Evolutionary conservation across 2,113 vertebrate genomes (phyloP).

Genomic region (Plectropomus leopardus): DNA sequence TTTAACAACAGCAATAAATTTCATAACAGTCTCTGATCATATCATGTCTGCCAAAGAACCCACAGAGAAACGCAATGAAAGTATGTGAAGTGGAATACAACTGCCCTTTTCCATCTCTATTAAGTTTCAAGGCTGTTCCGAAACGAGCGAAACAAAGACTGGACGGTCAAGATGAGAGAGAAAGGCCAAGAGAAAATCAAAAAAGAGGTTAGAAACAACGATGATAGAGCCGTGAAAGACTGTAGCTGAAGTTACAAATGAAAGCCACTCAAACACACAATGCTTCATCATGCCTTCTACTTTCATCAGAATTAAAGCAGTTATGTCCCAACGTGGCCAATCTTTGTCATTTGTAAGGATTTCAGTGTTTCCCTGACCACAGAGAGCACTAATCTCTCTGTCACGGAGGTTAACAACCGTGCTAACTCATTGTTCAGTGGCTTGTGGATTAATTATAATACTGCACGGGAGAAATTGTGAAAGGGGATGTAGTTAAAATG

Average conservation of each 20-base stretch:
- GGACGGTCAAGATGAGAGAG: slow-evolving; percentile 2
- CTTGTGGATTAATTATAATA: slow-evolving; percentile 45
- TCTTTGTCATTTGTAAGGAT: slow-evolving; percentile 12
- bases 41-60: slow-evolving; percentile 40
- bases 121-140: slow-evolving; percentile 35
- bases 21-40: slow-evolving; percentile 35
- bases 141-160: slow-evolving; percentile 1
- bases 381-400: slow-evolving; percentile 10
- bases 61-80: slow-evolving; percentile 45
- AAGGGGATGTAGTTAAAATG: background rate
- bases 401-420: slow-evolving; percentile 36
- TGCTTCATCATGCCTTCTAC: background rate
- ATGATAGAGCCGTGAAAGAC: background rate
- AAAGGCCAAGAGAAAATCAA: background rate
- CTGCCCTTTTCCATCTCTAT: slow-evolving; percentile 31
- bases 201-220: background rate
- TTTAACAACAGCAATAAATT: slow-evolving; percentile 68
- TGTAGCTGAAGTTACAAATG: background rate
- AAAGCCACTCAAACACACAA: slow-evolving; percentile 3
- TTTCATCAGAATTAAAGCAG: background rate
- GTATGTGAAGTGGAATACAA: slow-evolving; percentile 27
- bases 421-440: slow-evolving; percentile 28
- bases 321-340: background rate
- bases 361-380: background rate
- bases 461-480: background rate